Conservation (phyloP, 92 coral and sea anemone genomes). For the Zoanthus gigantus region DNA sequence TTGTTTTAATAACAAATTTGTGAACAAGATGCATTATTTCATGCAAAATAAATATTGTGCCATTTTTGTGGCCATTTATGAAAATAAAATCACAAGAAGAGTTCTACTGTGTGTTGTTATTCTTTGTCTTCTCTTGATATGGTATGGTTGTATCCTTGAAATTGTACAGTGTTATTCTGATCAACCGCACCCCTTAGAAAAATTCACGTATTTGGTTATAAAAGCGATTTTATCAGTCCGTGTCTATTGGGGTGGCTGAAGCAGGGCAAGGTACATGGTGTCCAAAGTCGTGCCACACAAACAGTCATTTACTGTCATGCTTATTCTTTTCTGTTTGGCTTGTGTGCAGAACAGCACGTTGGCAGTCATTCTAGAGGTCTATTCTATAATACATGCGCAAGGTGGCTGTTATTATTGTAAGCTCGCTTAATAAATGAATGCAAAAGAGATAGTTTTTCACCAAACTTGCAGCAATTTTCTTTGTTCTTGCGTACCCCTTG, state of each 20-base stretch:
- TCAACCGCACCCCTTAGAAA: background rate
- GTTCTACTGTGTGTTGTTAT: slow-evolving; percentile 60
- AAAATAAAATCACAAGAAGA: slow-evolving; percentile 31
- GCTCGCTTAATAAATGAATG: background rate
- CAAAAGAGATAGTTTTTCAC: background rate
- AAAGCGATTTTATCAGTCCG: background rate
- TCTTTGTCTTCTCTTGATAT: slow-evolving; percentile 88
- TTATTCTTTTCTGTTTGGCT: slow-evolving; percentile 67
- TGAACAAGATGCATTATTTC: slow-evolving; percentile 23
- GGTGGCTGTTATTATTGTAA: slow-evolving; percentile 31
- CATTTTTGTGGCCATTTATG: slow-evolving; percentile 32
- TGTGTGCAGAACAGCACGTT: slow-evolving; percentile 43
- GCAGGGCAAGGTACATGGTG: slow-evolving; percentile 92
- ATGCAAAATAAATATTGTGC: slow-evolving; percentile 14
- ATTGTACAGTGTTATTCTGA: background rate
- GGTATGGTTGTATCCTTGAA: slow-evolving; percentile 37
- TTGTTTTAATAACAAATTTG: slow-evolving; percentile 6
- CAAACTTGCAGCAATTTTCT: background rate
- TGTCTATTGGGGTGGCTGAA: slow-evolving; percentile 58
- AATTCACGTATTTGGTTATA: too few species aligned
- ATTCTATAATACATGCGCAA: background rate
- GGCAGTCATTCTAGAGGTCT: slow-evolving; percentile 16
- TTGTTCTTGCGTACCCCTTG: background rate
- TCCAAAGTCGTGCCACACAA: slow-evolving; percentile 79
- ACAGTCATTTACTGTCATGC: slow-evolving; percentile 32